Base-by-base conservation (phyloP, 2,888 invertebrate species). In the Noctua janthe region DNA sequence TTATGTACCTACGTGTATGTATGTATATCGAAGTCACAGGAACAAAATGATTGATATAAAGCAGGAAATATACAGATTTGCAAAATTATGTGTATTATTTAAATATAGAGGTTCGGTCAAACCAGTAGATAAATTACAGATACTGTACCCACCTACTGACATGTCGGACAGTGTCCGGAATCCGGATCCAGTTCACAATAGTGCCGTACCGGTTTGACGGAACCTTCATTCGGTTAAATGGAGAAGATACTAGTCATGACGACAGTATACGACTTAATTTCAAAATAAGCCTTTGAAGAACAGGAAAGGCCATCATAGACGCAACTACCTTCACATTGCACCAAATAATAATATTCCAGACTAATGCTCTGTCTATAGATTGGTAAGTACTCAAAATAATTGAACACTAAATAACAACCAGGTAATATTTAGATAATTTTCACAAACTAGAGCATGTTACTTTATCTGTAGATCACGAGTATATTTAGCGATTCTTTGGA, bases 51-150 rank as follows among this genome's bases (percentile, higher is more conserved):
- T 90, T 91, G 90, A 90, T 91, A 94, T 89, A 87, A 90, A 84
- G 85, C 90, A 90, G 87, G 90, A 90, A 95, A 95, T 95, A 95
- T 95, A 95, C 92, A 93, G 91, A 94, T 95, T 95, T 95, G 94
- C 94, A 95, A 93, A 92, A 91, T 82, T 70, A 82, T 79, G 90
- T 87, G 88, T 93, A 80, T 92, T 89, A 90, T 92, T 93, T 90
- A 23, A 72, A 39, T 20, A 71, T 47, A 54, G 43, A 15, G 62
- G 62, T 8, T 70, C 1, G 17, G 20, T 59, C 49, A 62, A 35
- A 64, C 17, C 62, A 17, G 35, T 62, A 35, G 35, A 35, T 3
- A 35, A 35, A 35, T 17, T 17, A 35, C 17, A 17, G 20, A 4
- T 54, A 59, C 59, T 59, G 56, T n/a, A 59, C 59, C 5, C 23